These are phyloP conservation scores for Ailurus styani DNA, from an alignment of 2,113 vertebrate species.

Conservation along the genomic window DNA sequence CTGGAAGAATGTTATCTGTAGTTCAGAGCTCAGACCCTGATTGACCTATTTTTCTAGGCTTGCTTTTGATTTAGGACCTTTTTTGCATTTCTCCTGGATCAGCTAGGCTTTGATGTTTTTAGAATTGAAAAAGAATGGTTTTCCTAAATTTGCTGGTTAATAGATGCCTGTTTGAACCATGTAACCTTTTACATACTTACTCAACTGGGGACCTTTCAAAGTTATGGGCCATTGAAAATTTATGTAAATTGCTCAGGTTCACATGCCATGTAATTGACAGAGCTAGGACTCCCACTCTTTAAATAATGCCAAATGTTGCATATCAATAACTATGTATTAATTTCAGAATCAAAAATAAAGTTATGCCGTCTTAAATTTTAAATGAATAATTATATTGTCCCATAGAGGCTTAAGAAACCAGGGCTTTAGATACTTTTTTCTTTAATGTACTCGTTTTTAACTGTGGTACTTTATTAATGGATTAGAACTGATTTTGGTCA, in stretches of 20 bases:
- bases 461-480: neutral
- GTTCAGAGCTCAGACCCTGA: neutral
- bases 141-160: neutral
- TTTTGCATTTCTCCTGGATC: neutral
- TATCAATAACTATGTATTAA: neutral
- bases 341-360: neutral
- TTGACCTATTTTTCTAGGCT: neutral
- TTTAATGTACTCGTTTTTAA: neutral
- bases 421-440: neutral
- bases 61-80: slow-evolving; percentile 5
- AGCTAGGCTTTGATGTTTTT: neutral
- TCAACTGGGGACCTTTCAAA: neutral
- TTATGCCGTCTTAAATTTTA: neutral
- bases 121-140: neutral
- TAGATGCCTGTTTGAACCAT: neutral
- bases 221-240: neutral
- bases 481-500: slow-evolving; percentile 15
- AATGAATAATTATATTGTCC: neutral
- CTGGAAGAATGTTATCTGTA: neutral
- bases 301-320: neutral
- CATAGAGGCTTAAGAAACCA: neutral
- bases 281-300: neutral
- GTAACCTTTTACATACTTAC: neutral
- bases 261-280: neutral
- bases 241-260: neutral